Conservation (phyloP, 2,888 invertebrate species). For the Anaspis maculata region DNA sequence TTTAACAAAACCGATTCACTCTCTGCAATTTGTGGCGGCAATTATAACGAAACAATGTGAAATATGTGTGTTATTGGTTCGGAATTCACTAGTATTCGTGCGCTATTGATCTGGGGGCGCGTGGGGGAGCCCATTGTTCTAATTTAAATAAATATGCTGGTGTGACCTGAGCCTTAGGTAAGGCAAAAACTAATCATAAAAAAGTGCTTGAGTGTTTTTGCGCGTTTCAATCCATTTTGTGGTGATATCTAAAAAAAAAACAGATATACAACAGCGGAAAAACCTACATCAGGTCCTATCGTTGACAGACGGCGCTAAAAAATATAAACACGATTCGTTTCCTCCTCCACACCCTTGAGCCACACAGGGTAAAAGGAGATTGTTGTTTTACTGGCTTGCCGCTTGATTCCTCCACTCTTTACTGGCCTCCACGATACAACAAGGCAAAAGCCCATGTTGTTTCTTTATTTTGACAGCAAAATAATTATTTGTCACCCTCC, state of each 20-base stretch:
- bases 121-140: no score
- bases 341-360: no score
- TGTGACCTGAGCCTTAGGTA: slow-evolving; percentile 8
- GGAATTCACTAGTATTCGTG: slow-evolving; percentile 2
- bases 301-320: slow-evolving; percentile 12
- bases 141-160: slow-evolving; percentile 12
- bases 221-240: slow-evolving; percentile 10
- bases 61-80: slow-evolving; percentile 7
- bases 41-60: slow-evolving; percentile 12
- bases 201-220: slow-evolving; percentile 8
- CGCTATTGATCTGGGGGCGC: background rate
- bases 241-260: slow-evolving; percentile 12
- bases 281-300: slow-evolving; percentile 13
- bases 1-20: slow-evolving; percentile 14
- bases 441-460: no score
- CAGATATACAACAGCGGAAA: slow-evolving; percentile 7
- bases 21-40: slow-evolving; percentile 8
- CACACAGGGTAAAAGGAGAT: slow-evolving; percentile 5
- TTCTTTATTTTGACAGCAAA: no score
- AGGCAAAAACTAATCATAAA: no score
- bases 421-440: no score
- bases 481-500: no score
- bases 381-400: slow-evolving; percentile 8
- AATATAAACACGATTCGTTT: slow-evolving; percentile 13
- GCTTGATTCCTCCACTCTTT: no score